phyloP scores from a whole-genome alignment of 2,113 vertebrate genomes.

The Hyperoodon ampullatus region DNA sequence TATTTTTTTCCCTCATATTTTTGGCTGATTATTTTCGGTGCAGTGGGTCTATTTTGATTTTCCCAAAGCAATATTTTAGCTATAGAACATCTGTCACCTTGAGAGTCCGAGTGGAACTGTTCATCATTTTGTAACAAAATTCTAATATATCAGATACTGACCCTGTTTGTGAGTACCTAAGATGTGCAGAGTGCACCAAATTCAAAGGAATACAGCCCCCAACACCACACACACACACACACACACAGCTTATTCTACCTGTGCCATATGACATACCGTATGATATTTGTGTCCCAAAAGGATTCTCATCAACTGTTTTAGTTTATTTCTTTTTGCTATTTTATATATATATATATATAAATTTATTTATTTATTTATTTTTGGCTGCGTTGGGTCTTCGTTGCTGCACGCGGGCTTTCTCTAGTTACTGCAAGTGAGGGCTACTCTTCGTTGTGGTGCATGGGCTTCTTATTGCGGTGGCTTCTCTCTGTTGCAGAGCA shows the following conservation, averaged over 20 bases:
- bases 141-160: neutral
- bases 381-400: no score
- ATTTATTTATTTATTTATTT: no score
- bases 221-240: neutral
- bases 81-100: slow-evolving; percentile 39
- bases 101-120: neutral
- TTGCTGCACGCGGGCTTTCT: no score
- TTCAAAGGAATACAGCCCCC: neutral
- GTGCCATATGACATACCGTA: neutral
- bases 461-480: no score
- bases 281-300: neutral
- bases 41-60: slow-evolving; percentile 51
- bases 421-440: no score
- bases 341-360: neutral
- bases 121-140: slow-evolving; percentile 16
- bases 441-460: no score
- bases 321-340: slow-evolving; percentile 2
- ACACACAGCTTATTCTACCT: neutral
- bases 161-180: neutral
- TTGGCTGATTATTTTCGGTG: slow-evolving; percentile 55
- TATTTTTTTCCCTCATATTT: slow-evolving; percentile 35
- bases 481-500: no score
- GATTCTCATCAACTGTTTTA: neutral
- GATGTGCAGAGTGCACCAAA: neutral
- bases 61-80: slow-evolving; percentile 54